phyloP scores from a whole-genome alignment of 2,888 invertebrate genomes.

The Noctuana brunneofusca region DNA sequence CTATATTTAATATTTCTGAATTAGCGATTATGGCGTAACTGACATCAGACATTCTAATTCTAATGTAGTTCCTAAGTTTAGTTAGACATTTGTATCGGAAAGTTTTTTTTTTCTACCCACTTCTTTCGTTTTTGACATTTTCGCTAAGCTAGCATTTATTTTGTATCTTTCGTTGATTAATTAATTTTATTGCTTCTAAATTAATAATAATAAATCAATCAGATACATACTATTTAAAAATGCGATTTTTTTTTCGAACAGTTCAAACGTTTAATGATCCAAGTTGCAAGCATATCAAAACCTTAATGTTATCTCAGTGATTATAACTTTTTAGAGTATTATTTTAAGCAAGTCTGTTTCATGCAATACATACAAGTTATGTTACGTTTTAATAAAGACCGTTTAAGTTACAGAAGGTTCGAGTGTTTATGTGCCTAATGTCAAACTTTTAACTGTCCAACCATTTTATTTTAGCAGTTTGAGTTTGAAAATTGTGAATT shows the following conservation, averaged over 20 bases:
- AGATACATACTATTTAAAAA: conserved; percentile 6
- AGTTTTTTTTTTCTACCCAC: conserved; percentile 45
- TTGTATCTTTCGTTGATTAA: conserved; percentile 20
- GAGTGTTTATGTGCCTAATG: background rate
- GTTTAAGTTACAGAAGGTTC: conserved; percentile 12
- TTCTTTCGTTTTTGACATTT: conserved; percentile 18
- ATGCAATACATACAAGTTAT: conserved; percentile 3
- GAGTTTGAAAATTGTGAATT: too few species aligned
- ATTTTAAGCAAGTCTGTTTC: conserved; percentile 16
- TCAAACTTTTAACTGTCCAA: background rate
- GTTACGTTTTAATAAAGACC: conserved; percentile 18
- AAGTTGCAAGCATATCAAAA: background rate
- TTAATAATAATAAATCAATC: conserved; percentile 15
- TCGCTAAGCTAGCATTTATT: conserved; percentile 32
- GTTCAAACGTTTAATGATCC: background rate
- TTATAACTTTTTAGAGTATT: conserved; percentile 20
- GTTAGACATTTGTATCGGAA: conserved; percentile 44
- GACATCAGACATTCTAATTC: conserved; percentile 50
- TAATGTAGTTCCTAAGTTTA: conserved; percentile 65
- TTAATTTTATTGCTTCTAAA: conserved; percentile 22
- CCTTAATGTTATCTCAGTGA: conserved; percentile 17
- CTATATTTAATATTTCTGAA: background rate
- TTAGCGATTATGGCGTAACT: background rate
- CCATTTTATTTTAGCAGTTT: too few species aligned
- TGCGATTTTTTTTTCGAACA: conserved; percentile 3